A percentile compares a stretch with the other conserved stretches of the same genome.
Evolutionary conservation across 2,113 vertebrate species (phyloP).

Genomic region (Scalopus aquaticus): DNA sequence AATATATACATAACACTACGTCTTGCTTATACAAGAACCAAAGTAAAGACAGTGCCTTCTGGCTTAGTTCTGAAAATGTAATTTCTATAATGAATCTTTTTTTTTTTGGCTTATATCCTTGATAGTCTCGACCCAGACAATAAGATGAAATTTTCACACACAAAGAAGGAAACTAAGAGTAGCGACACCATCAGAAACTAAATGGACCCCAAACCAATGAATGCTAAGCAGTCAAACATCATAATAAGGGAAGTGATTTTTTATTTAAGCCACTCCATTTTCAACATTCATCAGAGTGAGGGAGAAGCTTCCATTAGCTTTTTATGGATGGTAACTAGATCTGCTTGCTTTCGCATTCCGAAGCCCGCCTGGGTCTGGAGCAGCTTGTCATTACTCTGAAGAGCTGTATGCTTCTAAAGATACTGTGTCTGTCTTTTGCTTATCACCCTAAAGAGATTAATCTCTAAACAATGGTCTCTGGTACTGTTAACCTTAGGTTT

Average conservation of each 20-base stretch:
- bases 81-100: conserved; percentile 85
- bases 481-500: conserved; percentile 77
- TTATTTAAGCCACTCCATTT: conserved; percentile 76
- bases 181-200: conserved; percentile 58
- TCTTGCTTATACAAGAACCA: conserved; percentile 78
- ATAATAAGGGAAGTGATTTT: conserved; percentile 66
- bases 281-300: conserved; percentile 78
- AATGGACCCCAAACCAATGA: conserved; percentile 75
- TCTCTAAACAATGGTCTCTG: conserved; percentile 82
- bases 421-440: conserved; percentile 77
- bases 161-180: conserved; percentile 46
- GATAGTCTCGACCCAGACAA: conserved; percentile 71
- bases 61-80: conserved; percentile 82
- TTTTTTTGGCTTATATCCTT: conserved; percentile 51
- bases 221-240: conserved; percentile 70
- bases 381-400: conserved; percentile 81
- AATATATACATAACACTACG: conserved; percentile 68
- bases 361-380: conserved; percentile 63
- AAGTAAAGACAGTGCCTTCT: conserved; percentile 82
- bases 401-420: conserved; percentile 81
- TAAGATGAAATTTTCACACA: conserved; percentile 63
- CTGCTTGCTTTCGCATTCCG: conserved; percentile 78
- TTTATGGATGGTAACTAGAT: conserved; percentile 81
- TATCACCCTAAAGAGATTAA: conserved; percentile 83
- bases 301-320: conserved; percentile 78